These are phyloP conservation scores for Ecliptopera silaceata DNA, from an alignment of 2,888 invertebrate species.

Conservation along the genomic window DNA sequence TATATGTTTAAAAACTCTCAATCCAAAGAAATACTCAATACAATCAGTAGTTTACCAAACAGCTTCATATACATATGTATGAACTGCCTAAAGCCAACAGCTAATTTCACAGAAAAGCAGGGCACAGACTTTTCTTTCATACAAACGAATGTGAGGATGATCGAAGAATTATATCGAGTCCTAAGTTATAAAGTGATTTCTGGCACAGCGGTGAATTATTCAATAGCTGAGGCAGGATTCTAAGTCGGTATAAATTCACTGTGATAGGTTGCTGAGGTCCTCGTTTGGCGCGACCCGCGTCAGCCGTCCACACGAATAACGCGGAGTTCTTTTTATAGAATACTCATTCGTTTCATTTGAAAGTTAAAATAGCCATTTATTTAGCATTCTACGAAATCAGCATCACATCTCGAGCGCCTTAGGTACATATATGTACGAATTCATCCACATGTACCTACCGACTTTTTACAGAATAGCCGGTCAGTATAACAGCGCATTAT, in stretches of 20 bases:
- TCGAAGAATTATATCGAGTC: neutral
- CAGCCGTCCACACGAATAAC: conserved; percentile 27
- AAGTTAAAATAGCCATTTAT: conserved; percentile 11
- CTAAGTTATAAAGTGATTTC: neutral
- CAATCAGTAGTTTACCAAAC: no score
- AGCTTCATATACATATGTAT: no score
- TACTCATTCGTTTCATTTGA: conserved; percentile 16
- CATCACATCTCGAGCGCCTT: no score
- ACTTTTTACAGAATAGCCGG: neutral
- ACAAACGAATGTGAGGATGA: neutral
- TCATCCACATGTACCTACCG: no score
- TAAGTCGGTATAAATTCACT: conserved; percentile 34
- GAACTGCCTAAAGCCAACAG: no score
- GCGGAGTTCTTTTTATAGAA: conserved; percentile 11
- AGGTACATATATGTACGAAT: no score
- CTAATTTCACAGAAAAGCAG: no score
- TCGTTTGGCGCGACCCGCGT: conserved; percentile 39
- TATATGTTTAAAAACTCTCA: no score
- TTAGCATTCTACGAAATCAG: neutral
- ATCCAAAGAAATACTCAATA: no score
- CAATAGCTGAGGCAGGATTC: conserved; percentile 39
- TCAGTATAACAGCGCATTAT: neutral
- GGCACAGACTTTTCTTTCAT: no score
- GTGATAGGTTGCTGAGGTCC: conserved; percentile 35
- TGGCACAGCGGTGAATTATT: conserved; percentile 47